Percentiles rank a stretch among this genome's conserved stretches.
Evolutionary conservation across 2,888 invertebrate species (phyloP).

Genomic region (Disparrhopalites patrizii): DNA sequence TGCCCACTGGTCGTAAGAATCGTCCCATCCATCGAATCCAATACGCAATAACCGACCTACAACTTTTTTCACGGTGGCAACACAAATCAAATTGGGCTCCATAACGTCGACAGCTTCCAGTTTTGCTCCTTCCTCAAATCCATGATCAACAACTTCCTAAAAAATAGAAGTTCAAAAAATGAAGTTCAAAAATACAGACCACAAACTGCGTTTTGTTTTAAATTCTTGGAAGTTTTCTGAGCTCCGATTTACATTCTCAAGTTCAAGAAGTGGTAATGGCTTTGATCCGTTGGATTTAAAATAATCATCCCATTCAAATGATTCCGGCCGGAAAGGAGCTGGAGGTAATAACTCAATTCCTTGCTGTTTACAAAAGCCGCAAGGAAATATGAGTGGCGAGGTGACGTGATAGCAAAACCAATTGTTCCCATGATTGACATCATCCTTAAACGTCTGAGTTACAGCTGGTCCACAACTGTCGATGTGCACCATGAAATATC

Average conservation of each 20-base stretch:
- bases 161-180: not conserved
- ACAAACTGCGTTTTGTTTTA: no score
- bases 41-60: slow-evolving; percentile 83
- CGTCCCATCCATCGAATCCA: slow-evolving; percentile 97
- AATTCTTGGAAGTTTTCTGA: not conserved
- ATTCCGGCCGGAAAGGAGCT: slow-evolving; percentile 60
- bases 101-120: slow-evolving; percentile 94
- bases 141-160: slow-evolving; percentile 61
- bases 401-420: slow-evolving; percentile 96
- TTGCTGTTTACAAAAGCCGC: slow-evolving; percentile 81
- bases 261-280: slow-evolving; percentile 13
- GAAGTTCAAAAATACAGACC: not conserved
- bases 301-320: slow-evolving; percentile 74
- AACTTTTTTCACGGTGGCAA: slow-evolving; percentile 84
- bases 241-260: slow-evolving; percentile 8
- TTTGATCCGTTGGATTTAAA: slow-evolving; percentile 53
- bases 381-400: slow-evolving; percentile 86
- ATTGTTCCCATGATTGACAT: slow-evolving; percentile 62
- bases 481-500: slow-evolving; percentile 93
- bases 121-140: slow-evolving; percentile 85
- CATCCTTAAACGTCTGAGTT: slow-evolving; percentile 48
- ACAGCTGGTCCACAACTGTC: slow-evolving; percentile 68
- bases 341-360: slow-evolving; percentile 81
- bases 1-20: slow-evolving; percentile 87
- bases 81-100: slow-evolving; percentile 93